phyloP scores from a whole-genome alignment of 2,113 vertebrate species.

The Nycticebus coucang region DNA sequence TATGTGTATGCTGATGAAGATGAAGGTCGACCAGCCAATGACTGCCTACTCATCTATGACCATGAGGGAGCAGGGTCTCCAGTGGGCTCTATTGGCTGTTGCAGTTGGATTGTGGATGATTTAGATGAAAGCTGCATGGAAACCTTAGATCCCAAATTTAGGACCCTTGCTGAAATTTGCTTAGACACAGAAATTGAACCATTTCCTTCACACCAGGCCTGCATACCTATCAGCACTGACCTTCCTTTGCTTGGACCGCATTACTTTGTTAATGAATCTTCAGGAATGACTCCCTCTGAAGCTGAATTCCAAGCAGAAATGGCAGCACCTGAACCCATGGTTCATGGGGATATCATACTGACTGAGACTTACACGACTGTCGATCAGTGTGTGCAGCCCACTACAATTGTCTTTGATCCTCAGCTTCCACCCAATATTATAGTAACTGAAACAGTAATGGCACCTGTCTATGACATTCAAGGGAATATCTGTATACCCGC shows the following conservation, averaged over 20 bases:
- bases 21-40: constrained; percentile 85
- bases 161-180: constrained; percentile 94
- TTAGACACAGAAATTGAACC: constrained; percentile 86
- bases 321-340: constrained; percentile 77
- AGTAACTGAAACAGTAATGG: constrained; percentile 88
- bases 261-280: constrained; percentile 82
- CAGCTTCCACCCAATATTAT: constrained; percentile 84
- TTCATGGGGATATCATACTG: constrained; percentile 85
- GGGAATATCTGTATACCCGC: constrained; percentile 85
- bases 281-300: constrained; percentile 77
- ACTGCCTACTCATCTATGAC: constrained; percentile 87
- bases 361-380: constrained; percentile 86
- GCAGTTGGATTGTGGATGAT: constrained; percentile 91
- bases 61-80: constrained; percentile 90
- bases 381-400: constrained; percentile 74
- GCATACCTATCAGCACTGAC: constrained; percentile 79
- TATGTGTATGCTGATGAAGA: constrained; percentile 85
- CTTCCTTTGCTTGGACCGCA: constrained; percentile 85
- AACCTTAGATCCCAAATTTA: constrained; percentile 94
- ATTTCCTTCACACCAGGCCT: constrained; percentile 83
- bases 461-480: constrained; percentile 82
- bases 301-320: constrained; percentile 84
- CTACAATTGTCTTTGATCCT: constrained; percentile 81
- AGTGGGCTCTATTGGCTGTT: constrained; percentile 93
- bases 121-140: constrained; percentile 91